A percentile compares a stretch with the other conserved stretches of the same genome.
phyloP scores from a whole-genome alignment of 2,113 vertebrate genomes.

The Clupea harengus region DNA sequence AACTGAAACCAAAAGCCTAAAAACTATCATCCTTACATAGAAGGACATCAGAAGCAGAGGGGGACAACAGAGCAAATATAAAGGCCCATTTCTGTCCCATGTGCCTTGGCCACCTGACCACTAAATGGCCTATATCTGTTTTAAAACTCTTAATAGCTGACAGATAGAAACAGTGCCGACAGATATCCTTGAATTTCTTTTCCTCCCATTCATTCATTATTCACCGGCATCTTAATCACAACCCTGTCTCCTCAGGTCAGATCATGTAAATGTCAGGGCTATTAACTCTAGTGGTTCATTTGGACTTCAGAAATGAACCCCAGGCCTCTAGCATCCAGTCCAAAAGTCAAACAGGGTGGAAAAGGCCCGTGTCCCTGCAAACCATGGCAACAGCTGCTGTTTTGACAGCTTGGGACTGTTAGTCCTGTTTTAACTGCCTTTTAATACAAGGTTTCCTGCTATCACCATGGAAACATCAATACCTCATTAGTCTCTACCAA shows the following conservation, averaged over 20 bases:
- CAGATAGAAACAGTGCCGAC: neutral
- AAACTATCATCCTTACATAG: neutral
- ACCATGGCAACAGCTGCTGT: constrained; percentile 48
- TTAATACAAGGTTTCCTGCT: constrained; percentile 43
- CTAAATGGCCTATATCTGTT: neutral
- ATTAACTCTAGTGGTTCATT: neutral
- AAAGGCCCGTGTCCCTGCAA: constrained; percentile 31
- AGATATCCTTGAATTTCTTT: neutral
- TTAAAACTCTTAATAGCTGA: neutral
- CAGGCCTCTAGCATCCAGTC: neutral
- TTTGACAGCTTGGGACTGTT: constrained; percentile 55
- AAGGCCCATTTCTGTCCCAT: neutral
- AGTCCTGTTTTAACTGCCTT: constrained; percentile 36
- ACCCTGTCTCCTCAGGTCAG: neutral
- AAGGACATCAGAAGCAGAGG: neutral
- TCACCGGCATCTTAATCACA: neutral
- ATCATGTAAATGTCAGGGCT: neutral
- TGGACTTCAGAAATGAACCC: neutral
- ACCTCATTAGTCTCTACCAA: constrained; percentile 29
- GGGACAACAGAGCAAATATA: neutral
- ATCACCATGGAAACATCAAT: constrained; percentile 29
- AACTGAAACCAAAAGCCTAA: neutral
- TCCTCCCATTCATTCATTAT: neutral
- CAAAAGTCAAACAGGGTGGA: neutral
- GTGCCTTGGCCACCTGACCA: neutral